Evolutionary conservation across 1,140 invertebrate species (phyloP), one percentile per base, ranked within the genome.

Genomic region (Brachionus asplanchnoidis): DNA sequence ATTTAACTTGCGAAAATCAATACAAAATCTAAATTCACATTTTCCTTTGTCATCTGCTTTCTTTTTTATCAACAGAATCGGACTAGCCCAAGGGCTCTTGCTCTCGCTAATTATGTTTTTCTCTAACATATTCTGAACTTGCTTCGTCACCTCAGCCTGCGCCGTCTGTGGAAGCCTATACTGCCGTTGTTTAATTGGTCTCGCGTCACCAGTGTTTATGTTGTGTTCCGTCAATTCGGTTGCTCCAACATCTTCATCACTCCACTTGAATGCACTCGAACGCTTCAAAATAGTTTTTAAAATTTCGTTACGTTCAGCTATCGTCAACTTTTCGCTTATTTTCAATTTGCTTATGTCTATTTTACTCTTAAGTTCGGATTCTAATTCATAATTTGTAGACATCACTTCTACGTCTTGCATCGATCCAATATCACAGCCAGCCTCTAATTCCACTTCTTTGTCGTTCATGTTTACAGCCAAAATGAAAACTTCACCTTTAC

Each of bases 71-170:
- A 85, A 84, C 28, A 28, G 65, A 28, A 68, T 28, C 5, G 87
- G 86, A 12, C 84, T 85, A 20, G 87, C 85, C 87, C 86, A 87
- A 17, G 86, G 84, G 56, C 56, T 70, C 14, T 84, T 44, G 12
- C 84, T 84, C n/a, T 8, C 26, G 44, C 80, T 80, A 53, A 86
- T 86, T 14, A 86, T 70, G n/a, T 23, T 23, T 40, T 75, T n/a
- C 17, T 40, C 32, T n/a, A 68, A 68, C 32, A 68, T 28, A 28
- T 68, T 68, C 23, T 68, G 23, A 26, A 68, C 23, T 68, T 68
- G 23, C 32, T 68, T 68, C 65, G 23, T 68, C 32, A 68, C 23
- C 32, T 68, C 65, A 36, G 23, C 65, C 65, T 28, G 65, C 65
- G 23, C 32, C 23, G 65, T 36, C 23, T 28, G 32, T 28, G 65